Base-by-base conservation (phyloP, 2,888 invertebrate species). In the Ischnus inquisitorius region DNA sequence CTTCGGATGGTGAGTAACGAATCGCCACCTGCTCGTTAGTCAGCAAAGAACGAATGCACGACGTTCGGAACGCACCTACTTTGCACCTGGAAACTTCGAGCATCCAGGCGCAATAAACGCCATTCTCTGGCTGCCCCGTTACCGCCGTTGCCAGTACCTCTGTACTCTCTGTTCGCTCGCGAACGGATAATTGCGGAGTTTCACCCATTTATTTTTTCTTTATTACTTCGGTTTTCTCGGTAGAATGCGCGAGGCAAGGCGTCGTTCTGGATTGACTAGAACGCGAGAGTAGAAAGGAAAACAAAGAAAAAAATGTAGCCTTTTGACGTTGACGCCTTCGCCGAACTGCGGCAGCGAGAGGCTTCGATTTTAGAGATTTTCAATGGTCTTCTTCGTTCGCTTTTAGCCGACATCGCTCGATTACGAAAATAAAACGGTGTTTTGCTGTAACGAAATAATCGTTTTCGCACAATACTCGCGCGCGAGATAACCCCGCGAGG, bases 221-320 rank as follows among this genome's bases (percentile, higher is more conserved):
- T 64, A 54, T 77, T 79, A 54, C 64, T 34, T 65, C 71, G 76
- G 77, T 79, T 83, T 79, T 72, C 43, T 41, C 19, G 28, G 60
- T 60, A 64, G 80, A 81, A 83, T 48, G 46, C 77, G 8, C 84
- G 85, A 69, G 83, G 81, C 78, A 86, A 86, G 74, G 57, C 83
- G 87, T 88, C 87, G 84, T 83, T 87, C 88, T 80, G 82, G 81
- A 86, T 88, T 82, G 85, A 71, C 48, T 69, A 83, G 82, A 89
- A 88, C 79, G 77, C 79, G 76, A 84, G 81, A 69, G 77, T 48
- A 78, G 76, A 86, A 86, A 88, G 86, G 76, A 25, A 77, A 76
- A 69, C 48, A 74, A 57, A 25, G 71, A 76, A 69, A 62, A 74
- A 57, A 79, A 71, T 51, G 25, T 41, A 69, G 60, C 22, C 68